These are phyloP conservation scores for Morone saxatilis DNA, from an alignment of 2,113 vertebrate genomes.

Conservation along the genomic window DNA sequence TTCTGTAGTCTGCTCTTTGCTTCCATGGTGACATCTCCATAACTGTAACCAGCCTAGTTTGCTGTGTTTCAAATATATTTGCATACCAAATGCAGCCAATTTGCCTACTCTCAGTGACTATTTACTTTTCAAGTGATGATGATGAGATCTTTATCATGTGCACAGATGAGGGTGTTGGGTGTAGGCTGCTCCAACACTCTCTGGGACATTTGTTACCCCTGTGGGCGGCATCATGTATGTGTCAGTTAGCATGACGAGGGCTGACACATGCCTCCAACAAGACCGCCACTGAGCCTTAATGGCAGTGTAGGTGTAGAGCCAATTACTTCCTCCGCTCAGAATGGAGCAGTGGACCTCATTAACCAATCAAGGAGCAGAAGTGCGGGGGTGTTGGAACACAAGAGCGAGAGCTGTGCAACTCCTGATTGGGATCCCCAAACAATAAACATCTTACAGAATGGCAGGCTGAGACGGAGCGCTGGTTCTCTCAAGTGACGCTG, in stretches of 20 bases:
- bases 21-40: constrained; percentile 41
- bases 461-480: not conserved
- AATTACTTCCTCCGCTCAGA: constrained; percentile 61
- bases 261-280: constrained; percentile 65
- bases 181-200: constrained; percentile 48
- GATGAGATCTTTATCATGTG: constrained; percentile 50
- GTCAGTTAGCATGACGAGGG: constrained; percentile 63
- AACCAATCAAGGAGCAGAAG: constrained; percentile 77
- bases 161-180: constrained; percentile 47
- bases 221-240: constrained; percentile 62
- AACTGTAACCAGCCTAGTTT: constrained; percentile 21
- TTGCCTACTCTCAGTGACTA: constrained; percentile 44
- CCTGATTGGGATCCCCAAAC: constrained; percentile 61
- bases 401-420: constrained; percentile 39
- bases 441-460: constrained; percentile 73
- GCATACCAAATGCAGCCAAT: constrained; percentile 44
- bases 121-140: constrained; percentile 49
- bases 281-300: constrained; percentile 51
- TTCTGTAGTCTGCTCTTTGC: constrained; percentile 4
- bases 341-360: constrained; percentile 67
- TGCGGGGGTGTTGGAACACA: constrained; percentile 67
- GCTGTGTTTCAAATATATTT: constrained; percentile 49
- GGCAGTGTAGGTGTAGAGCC: constrained; percentile 72
- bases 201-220: constrained; percentile 41
- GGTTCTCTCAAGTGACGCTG: constrained; percentile 38